Percentiles rank a stretch among this genome's conserved stretches.
These are phyloP conservation scores for Dunckerocampus dactyliophorus DNA, from an alignment of 2,113 vertebrate species.

Conservation along the genomic window DNA sequence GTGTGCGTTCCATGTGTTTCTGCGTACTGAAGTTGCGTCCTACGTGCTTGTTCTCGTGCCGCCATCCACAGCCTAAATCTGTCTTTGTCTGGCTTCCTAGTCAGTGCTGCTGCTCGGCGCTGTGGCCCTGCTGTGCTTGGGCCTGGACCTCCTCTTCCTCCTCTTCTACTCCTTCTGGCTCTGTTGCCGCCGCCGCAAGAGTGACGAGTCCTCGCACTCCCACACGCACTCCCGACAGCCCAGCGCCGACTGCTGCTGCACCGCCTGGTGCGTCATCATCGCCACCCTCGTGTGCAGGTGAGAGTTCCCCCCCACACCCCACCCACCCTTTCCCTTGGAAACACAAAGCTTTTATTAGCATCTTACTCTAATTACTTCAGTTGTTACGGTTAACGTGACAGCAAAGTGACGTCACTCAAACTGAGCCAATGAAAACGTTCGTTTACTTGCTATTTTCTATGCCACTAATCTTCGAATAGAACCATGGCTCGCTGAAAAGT, in stretches of 20 bases:
- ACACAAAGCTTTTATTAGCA: too few relatives aligned
- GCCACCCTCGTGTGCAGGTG: constrained; percentile 97
- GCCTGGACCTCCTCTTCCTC: constrained; percentile 92
- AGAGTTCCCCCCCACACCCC: constrained; percentile 26
- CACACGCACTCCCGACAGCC: constrained; percentile 74
- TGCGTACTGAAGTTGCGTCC: background rate
- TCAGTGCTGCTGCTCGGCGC: constrained; percentile 87
- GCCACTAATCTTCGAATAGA: too few relatives aligned
- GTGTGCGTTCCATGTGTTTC: too few relatives aligned
- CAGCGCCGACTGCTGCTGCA: constrained; percentile 92
- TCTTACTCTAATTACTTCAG: too few relatives aligned
- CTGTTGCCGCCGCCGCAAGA: constrained; percentile 91
- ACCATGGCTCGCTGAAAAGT: too few relatives aligned
- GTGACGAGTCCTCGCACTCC: constrained; percentile 66
- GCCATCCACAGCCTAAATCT: constrained; percentile 23
- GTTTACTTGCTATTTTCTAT: too few relatives aligned
- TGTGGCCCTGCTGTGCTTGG: constrained; percentile 84
- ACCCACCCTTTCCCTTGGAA: constrained; percentile 1
- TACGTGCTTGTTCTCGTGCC: background rate
- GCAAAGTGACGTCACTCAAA: too few relatives aligned
- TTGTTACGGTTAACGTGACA: too few relatives aligned
- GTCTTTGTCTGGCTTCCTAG: constrained; percentile 55
- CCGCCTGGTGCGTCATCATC: constrained; percentile 97
- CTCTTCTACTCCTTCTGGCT: constrained; percentile 97
- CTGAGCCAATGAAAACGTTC: too few relatives aligned